Percentiles rank a stretch among this genome's conserved stretches.
Conservation (phyloP, 2,113 vertebrate species). For the Probosciger aterrimus region DNA sequence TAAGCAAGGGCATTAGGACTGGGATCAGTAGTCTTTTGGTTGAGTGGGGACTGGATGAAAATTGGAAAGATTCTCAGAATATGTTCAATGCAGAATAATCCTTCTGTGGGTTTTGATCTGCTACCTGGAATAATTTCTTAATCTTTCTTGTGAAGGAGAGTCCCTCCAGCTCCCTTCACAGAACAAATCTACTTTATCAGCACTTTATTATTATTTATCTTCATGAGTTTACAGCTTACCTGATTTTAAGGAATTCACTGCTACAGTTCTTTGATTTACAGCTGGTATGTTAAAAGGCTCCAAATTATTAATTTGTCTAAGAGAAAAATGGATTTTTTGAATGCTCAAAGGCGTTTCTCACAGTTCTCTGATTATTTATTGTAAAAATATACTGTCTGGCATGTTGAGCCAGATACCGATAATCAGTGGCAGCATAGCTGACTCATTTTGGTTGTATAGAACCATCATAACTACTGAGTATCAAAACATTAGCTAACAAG, state of each 20-base stretch:
- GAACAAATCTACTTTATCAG: neutral
- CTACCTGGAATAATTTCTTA: neutral
- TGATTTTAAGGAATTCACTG: neutral
- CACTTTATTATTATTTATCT: neutral
- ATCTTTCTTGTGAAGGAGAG: neutral
- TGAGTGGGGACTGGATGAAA: neutral
- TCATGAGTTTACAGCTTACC: neutral
- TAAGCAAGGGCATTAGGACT: neutral
- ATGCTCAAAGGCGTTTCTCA: neutral
- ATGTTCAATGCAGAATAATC: neutral
- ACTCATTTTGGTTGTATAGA: neutral
- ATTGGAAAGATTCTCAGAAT: neutral
- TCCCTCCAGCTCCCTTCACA: neutral
- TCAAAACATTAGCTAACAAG: neutral
- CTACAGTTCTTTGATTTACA: neutral
- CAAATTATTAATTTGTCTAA: neutral
- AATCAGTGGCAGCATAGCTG: neutral
- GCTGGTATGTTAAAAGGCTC: neutral
- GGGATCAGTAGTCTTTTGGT: neutral
- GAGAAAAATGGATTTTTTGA: neutral
- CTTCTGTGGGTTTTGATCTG: neutral
- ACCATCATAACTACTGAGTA: neutral
- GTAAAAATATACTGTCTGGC: neutral
- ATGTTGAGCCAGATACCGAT: fast-evolving
- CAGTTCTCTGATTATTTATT: neutral